phyloP scores from a whole-genome alignment of 2,797 vertebrate species.

The Enteromius paludinosus region DNA sequence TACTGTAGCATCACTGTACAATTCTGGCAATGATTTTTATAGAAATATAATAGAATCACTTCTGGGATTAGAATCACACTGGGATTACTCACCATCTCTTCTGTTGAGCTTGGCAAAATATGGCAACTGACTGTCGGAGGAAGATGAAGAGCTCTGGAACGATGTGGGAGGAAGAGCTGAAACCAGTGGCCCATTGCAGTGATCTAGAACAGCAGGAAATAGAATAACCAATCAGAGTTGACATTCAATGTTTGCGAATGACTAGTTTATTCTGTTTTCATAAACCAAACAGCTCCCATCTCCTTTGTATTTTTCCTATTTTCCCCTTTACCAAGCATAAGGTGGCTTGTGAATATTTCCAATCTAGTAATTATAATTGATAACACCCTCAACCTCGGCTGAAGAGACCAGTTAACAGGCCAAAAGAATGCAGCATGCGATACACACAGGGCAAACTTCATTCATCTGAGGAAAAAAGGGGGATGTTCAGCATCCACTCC shows the following conservation, averaged over 20 bases:
- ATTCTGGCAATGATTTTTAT: no score
- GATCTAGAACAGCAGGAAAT: slow-evolving; percentile 73
- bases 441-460: slow-evolving; percentile 5
- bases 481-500: neutral
- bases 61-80: neutral
- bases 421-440: neutral
- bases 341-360: neutral
- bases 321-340: neutral
- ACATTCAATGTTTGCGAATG: neutral
- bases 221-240: slow-evolving; percentile 13
- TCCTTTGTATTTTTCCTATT: neutral
- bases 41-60: neutral
- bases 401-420: slow-evolving; percentile 7
- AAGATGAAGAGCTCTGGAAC: slow-evolving; percentile 83
- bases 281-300: neutral
- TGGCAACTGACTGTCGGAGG: slow-evolving; percentile 72
- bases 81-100: slow-evolving; percentile 77
- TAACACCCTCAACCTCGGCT: neutral
- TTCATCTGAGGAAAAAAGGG: slow-evolving; percentile 7
- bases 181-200: slow-evolving; percentile 83
- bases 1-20: neutral
- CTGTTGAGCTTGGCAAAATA: slow-evolving; percentile 84
- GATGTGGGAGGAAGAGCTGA: slow-evolving; percentile 78
- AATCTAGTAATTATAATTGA: slow-evolving; percentile 7
- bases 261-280: neutral